Percentiles rank a stretch among this genome's conserved stretches.
phyloP scores from a whole-genome alignment of 2,797 vertebrate species.

The Gambelia wislizenii region DNA sequence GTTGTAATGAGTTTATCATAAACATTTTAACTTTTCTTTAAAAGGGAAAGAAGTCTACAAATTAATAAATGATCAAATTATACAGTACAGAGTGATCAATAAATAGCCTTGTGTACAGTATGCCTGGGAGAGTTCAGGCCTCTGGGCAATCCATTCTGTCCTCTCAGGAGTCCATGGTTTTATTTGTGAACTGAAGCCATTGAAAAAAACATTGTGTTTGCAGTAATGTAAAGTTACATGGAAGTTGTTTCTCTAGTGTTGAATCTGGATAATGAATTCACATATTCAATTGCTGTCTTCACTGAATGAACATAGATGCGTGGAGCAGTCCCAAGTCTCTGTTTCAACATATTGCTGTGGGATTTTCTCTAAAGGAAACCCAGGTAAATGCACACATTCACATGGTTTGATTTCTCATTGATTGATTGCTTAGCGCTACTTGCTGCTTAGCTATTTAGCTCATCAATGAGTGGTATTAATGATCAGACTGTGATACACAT shows the following conservation, averaged over 20 bases:
- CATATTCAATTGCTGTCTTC: neutral
- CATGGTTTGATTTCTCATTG: neutral
- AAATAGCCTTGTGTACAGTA: neutral
- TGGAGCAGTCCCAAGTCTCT: neutral
- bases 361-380: neutral
- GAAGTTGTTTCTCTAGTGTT: too few relatives aligned
- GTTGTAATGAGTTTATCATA: neutral
- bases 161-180: too few relatives aligned
- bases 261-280: too few relatives aligned
- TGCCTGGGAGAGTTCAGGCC: neutral
- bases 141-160: neutral
- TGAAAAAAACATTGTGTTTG: too few relatives aligned
- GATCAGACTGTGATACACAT: too few relatives aligned
- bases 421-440: neutral
- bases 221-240: too few relatives aligned
- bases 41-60: neutral
- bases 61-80: neutral
- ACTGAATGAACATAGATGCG: neutral
- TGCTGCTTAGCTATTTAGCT: too few relatives aligned
- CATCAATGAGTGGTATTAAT: too few relatives aligned
- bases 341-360: neutral
- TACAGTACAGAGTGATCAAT: neutral
- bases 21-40: neutral
- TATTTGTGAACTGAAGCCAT: neutral
- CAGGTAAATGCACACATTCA: neutral